A percentile compares a stretch with the other conserved stretches of the same genome.
These are phyloP conservation scores for Pseudomyrmex sp. DNA, from an alignment of 1,140 invertebrate genomes.

Conservation along the genomic window DNA sequence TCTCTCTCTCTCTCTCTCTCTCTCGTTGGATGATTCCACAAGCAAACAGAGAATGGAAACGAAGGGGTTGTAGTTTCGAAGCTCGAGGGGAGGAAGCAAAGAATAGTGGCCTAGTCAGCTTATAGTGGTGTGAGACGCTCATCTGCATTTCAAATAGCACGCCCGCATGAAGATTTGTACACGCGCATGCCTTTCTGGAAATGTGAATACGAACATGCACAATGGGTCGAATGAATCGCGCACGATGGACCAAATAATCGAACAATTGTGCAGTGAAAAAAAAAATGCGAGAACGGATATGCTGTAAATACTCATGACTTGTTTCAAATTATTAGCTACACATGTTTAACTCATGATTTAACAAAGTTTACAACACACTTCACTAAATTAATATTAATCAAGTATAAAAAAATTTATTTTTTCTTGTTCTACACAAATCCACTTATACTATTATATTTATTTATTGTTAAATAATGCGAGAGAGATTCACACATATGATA, in stretches of 20 bases:
- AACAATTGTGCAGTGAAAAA: not conserved
- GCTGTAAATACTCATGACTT: not conserved
- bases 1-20: conserved; percentile 9
- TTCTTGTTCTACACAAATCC: too few relatives aligned
- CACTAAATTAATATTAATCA: too few relatives aligned
- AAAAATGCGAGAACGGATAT: not conserved
- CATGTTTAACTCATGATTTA: not conserved
- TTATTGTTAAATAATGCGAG: not conserved
- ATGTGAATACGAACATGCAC: conserved; percentile 2
- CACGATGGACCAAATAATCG: not conserved
- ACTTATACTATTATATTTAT: not conserved
- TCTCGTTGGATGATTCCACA: not conserved
- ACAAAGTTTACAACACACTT: not conserved
- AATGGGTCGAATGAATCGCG: not conserved
- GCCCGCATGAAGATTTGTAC: conserved; percentile 65
- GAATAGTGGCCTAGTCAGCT: conserved; percentile 48
- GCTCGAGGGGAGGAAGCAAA: not conserved
- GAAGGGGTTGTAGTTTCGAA: conserved; percentile 37
- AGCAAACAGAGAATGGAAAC: conserved; percentile 60
- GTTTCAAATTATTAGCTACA: not conserved
- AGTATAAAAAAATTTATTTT: too few relatives aligned
- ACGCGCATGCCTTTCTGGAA: conserved; percentile 20
- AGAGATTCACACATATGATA: not conserved
- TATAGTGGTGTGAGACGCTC: conserved; percentile 74
- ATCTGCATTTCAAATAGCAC: conserved; percentile 79